Evolutionary conservation across 1,140 invertebrate species (phyloP).

Genomic region (Temnothorax longispinosus): DNA sequence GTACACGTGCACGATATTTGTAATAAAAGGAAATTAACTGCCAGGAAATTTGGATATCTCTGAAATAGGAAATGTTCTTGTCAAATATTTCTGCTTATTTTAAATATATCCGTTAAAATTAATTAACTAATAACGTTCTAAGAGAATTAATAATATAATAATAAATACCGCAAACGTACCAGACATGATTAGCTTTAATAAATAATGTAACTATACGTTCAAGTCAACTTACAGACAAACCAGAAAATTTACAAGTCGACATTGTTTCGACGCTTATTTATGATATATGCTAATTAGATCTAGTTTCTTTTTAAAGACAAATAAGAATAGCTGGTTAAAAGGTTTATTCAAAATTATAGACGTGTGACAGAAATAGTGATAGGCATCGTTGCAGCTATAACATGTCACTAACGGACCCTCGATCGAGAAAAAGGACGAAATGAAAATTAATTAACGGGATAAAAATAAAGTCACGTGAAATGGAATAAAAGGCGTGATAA

Average conservation of each 20-base stretch:
- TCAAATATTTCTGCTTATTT: background rate
- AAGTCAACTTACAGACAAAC: too few relatives aligned
- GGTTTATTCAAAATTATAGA: slow-evolving; percentile 75
- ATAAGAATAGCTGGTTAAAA: background rate
- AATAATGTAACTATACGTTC: too few relatives aligned
- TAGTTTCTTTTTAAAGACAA: background rate
- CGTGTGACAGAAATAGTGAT: slow-evolving; percentile 91
- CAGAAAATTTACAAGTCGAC: too few relatives aligned
- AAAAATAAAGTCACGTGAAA: too few relatives aligned
- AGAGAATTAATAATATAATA: background rate
- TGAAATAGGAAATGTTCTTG: background rate
- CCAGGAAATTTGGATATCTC: background rate
- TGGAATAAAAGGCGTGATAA: too few relatives aligned
- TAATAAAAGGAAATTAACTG: background rate
- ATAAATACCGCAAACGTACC: background rate
- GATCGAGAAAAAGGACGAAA: too few relatives aligned
- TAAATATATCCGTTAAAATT: background rate
- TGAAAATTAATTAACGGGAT: too few relatives aligned
- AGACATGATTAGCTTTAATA: background rate
- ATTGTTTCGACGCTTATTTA: background rate
- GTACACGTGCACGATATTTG: background rate
- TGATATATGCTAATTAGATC: background rate
- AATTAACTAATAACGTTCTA: background rate
- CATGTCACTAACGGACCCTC: slow-evolving; percentile 86
- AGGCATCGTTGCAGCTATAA: slow-evolving; percentile 93